Evolutionary conservation across 1,140 invertebrate species (phyloP).

Genomic region (Zaprionus taronus): DNA sequence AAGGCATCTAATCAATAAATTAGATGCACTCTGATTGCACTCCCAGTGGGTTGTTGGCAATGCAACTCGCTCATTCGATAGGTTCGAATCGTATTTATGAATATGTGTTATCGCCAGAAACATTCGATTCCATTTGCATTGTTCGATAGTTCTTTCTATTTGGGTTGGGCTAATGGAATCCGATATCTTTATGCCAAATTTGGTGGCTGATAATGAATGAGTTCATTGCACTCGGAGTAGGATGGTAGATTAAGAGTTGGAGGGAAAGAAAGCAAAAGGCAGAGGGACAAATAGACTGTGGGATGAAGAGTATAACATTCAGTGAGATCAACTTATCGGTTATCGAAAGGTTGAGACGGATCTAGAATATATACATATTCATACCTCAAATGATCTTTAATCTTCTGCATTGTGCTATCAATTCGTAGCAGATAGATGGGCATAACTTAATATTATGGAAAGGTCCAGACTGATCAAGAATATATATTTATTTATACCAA

Average conservation of each 20-base stretch:
- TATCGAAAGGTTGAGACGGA: no score
- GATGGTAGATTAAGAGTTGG: neutral
- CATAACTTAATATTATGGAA: no score
- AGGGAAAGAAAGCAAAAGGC: neutral
- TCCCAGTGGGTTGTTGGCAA: constrained; percentile 1
- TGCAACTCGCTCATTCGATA: neutral
- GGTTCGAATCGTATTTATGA: constrained; percentile 3
- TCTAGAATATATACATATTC: no score
- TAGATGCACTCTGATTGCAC: constrained; percentile 31
- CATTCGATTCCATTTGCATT: constrained; percentile 3
- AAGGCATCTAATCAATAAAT: constrained; percentile 46
- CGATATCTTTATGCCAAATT: neutral
- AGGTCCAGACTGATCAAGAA: neutral
- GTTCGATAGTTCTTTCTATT: neutral
- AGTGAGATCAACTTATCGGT: no score
- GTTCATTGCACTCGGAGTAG: neutral
- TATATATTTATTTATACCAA: neutral
- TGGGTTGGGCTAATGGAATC: neutral
- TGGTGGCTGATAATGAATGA: neutral
- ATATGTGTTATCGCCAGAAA: neutral
- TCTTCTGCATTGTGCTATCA: no score
- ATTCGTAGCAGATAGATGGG: no score
- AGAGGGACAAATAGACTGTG: neutral
- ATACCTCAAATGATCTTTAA: no score
- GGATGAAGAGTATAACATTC: neutral